Base-by-base conservation (phyloP, 2,797 vertebrate genomes). In the Mareca strepera region DNA sequence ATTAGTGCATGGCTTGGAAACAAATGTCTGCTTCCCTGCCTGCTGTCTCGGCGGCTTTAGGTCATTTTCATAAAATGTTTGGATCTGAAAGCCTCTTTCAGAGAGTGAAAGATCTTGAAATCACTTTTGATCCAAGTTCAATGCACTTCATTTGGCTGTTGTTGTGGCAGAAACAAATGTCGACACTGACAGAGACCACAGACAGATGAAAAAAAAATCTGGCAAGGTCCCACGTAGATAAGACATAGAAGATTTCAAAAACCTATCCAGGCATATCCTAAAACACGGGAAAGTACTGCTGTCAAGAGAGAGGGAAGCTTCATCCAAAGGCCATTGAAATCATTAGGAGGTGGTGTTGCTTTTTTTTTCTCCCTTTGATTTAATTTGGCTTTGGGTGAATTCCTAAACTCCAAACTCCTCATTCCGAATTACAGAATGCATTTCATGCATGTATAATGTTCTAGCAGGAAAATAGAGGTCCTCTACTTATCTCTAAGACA, bases 101-200 rank as follows among this genome's bases (percentile, higher is more conserved):
- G 77, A 88, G 90, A 93, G 74, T 68, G 92, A 93, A 94, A 77
- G 86, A 88, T 96, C 90, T 96, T 94, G 93, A 88, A 94, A 92
- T 94, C 82, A 48, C 93, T 95, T 93, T 88, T 94, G 94, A 97
- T 93, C 86, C 94, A 74, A 93, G 96, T 95, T 96, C 96, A 94
- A 9, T 87, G 94, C 88, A 84, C 92, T 95, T 95, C 86, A 87
- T 95, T 95, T 96, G 93, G 90, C 95, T 75, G 92, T 33, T 81
- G 92, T 88, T 85, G 88, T 84, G 81, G 96, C 93, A 95, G 95
- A 95, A 96, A 95, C 86, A 88, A 96, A 95, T 84, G 96, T 94
- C 53, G 33, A 50, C 0, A 2, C 88, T 93, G 95, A 96, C 81
- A 91, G 86, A 94, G 93, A 94, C 94, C 94, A 94, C 92, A 94